These are phyloP conservation scores for Zoanthus solanderi DNA, from an alignment of 92 coral and sea anemone genomes.

Conservation along the genomic window DNA sequence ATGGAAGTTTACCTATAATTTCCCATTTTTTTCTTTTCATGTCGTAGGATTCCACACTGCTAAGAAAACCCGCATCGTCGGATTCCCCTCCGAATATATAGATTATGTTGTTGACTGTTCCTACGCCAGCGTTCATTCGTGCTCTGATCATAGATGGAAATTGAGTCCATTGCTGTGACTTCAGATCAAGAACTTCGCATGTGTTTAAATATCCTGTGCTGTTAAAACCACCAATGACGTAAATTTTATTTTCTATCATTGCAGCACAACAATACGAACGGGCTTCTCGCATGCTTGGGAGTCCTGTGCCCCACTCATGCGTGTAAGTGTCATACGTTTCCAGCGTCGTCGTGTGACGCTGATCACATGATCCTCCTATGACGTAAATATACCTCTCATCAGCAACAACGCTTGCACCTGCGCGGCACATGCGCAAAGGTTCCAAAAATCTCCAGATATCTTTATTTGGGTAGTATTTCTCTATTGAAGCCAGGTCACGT, in stretches of 20 bases:
- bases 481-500: conserved; percentile 65
- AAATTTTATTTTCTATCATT: conserved; percentile 43
- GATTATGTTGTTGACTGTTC: conserved; percentile 39
- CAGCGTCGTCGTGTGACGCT: conserved; percentile 14
- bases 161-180: conserved; percentile 39
- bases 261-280: conserved; percentile 70
- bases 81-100: conserved; percentile 71
- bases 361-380: conserved; percentile 59
- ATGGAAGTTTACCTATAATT: conserved; percentile 43
- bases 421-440: conserved; percentile 58
- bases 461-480: conserved; percentile 41
- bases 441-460: conserved; percentile 55
- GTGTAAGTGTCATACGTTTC: conserved; percentile 25
- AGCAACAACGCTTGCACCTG: conserved; percentile 61
- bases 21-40: conserved; percentile 43
- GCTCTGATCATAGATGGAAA: conserved; percentile 57
- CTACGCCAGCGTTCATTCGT: conserved; percentile 63
- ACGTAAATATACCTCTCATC: conserved; percentile 51
- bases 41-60: conserved; percentile 61
- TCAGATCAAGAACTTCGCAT: conserved; percentile 60
- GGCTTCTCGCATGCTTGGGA: conserved; percentile 47
- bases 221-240: conserved; percentile 67
- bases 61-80: conserved; percentile 32
- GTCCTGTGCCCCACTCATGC: conserved; percentile 20
- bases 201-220: conserved; percentile 40